Conservation (phyloP, 2,113 vertebrate species). For the Pachypanchax playfairii region DNA sequence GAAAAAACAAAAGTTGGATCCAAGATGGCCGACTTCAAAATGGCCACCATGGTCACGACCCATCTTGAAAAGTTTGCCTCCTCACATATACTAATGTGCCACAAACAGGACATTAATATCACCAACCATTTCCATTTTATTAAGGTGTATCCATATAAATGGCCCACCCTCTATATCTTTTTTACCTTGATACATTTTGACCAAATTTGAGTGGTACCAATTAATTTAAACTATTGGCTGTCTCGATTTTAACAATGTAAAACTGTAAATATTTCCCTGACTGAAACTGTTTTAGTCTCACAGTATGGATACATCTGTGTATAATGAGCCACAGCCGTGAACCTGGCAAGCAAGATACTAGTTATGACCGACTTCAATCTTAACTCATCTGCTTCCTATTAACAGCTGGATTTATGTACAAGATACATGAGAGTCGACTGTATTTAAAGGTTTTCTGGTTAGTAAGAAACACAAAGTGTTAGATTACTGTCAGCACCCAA, state of each 20-base stretch:
- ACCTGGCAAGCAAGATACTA: conserved; percentile 9
- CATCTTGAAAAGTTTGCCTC: too few species aligned
- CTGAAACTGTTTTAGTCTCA: neutral
- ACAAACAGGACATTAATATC: too few species aligned
- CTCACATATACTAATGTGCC: too few species aligned
- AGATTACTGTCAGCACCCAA: neutral
- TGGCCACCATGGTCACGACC: too few species aligned
- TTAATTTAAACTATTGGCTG: neutral
- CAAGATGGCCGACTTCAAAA: too few species aligned
- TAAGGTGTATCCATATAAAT: too few species aligned
- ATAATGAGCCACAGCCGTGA: conserved; percentile 18
- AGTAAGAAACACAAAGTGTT: conserved; percentile 13
- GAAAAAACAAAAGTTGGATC: too few species aligned
- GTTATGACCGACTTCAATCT: conserved; percentile 8
- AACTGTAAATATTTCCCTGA: neutral
- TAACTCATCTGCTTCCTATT: conserved; percentile 33
- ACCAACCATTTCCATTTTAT: too few species aligned
- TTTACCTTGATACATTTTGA: neutral
- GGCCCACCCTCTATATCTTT: too few species aligned
- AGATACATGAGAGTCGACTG: neutral
- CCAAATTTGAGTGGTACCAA: too few species aligned
- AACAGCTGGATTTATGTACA: conserved; percentile 19
- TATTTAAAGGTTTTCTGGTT: conserved; percentile 9
- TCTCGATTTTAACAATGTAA: neutral
- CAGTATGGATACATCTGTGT: conserved; percentile 1